Conservation (phyloP, 2,113 vertebrate genomes). For the Apus apus region DNA sequence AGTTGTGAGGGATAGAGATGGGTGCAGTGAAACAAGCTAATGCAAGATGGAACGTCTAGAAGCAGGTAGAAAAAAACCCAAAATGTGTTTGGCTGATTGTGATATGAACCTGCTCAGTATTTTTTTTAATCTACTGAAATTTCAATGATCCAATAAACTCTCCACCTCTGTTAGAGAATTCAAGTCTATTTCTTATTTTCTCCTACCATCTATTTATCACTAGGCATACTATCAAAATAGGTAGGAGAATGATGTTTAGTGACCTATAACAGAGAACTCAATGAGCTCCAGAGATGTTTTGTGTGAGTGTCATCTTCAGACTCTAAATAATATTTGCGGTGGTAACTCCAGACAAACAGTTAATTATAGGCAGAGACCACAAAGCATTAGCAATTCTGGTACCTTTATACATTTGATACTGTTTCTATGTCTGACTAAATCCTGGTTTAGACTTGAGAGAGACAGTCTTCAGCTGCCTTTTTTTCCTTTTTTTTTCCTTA, state of each 20-base stretch:
- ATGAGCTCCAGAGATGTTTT: neutral
- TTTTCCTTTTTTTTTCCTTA: neutral
- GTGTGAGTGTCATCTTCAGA: accelerated
- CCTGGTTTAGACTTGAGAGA: neutral
- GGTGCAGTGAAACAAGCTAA: neutral
- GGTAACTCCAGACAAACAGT: neutral
- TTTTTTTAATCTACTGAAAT: neutral
- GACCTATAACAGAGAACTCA: neutral
- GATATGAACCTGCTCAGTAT: neutral
- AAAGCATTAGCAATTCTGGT: neutral
- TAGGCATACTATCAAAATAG: neutral
- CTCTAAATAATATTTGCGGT: neutral
- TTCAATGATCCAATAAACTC: neutral
- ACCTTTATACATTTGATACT: neutral
- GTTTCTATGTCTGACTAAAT: neutral
- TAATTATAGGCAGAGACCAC: neutral
- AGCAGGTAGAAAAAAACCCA: neutral
- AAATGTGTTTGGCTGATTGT: neutral
- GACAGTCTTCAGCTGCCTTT: neutral
- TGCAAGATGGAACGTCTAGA: neutral
- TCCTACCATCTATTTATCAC: neutral
- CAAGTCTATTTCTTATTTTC: neutral
- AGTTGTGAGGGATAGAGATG: neutral
- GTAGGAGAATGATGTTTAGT: neutral
- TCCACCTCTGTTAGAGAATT: neutral